phyloP scores from a whole-genome alignment of 2,888 invertebrate genomes.

The Cantharis rufa region DNA sequence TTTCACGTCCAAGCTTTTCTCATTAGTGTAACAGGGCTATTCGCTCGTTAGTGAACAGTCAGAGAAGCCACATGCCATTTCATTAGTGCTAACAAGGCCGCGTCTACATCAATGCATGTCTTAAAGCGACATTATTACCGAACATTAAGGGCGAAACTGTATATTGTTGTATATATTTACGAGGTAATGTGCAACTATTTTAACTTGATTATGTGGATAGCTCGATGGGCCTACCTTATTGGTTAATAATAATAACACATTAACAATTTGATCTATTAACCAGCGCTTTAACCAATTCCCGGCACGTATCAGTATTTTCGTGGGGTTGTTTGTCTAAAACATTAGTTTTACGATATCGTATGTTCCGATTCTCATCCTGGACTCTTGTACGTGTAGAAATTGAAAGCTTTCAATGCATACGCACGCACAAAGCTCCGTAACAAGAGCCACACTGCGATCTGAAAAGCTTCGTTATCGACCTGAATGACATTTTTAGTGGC shows the following conservation, averaged over 20 bases:
- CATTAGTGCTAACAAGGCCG: conserved; percentile 53
- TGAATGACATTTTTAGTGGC: conserved; percentile 51
- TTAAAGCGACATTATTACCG: conserved; percentile 38
- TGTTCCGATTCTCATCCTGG: conserved; percentile 24
- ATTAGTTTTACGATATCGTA: background rate
- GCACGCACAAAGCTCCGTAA: conserved; percentile 36
- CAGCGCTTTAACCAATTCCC: background rate
- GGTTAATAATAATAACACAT: background rate
- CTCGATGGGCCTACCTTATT: background rate
- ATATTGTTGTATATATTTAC: background rate
- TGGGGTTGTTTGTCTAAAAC: background rate
- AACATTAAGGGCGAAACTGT: conserved; percentile 21
- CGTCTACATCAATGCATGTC: conserved; percentile 41
- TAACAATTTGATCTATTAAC: background rate
- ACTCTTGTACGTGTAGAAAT: conserved; percentile 27
- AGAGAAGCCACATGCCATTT: conserved; percentile 51
- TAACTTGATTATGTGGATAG: background rate
- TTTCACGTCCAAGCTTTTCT: conserved; percentile 54
- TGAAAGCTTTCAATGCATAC: conserved; percentile 35
- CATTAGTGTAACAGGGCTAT: conserved; percentile 54
- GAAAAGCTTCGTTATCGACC: conserved; percentile 52
- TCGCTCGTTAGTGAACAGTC: conserved; percentile 49
- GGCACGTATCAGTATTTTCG: background rate
- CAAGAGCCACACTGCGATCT: conserved; percentile 37
- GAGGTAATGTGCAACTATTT: background rate